Percentiles rank a stretch among this genome's conserved stretches.
phyloP scores from a whole-genome alignment of 2,888 invertebrate genomes.

The Limnephilus lunatus region DNA sequence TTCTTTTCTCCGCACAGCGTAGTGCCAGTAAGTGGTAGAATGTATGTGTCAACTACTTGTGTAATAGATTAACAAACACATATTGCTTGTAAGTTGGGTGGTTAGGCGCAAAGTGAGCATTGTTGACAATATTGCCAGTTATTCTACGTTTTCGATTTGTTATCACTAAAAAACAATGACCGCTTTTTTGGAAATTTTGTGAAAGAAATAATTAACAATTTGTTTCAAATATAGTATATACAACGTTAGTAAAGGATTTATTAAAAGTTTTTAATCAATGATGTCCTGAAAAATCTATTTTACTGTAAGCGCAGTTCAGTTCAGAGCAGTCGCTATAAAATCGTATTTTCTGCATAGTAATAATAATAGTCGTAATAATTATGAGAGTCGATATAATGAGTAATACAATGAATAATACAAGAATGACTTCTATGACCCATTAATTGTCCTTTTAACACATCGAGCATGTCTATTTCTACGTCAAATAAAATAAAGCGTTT shows the following conservation, averaged over 20 bases:
- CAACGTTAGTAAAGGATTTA: neutral
- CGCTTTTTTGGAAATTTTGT: no score
- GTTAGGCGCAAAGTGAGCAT: no score
- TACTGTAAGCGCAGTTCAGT: neutral
- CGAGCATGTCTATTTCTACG: neutral
- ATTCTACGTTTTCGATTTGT: no score
- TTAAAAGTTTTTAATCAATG: neutral
- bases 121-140: no score
- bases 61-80: no score
- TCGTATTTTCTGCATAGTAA: neutral
- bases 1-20: no score
- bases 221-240: neutral
- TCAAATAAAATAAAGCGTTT: neutral
- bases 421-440: neutral
- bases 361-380: neutral
- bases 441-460: neutral
- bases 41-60: no score
- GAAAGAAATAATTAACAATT: neutral
- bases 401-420: neutral
- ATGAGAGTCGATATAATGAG: neutral
- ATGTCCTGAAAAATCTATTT: neutral
- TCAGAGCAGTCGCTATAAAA: neutral
- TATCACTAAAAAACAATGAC: no score
- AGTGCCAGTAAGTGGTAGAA: no score
- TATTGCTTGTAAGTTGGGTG: no score